Evolutionary conservation across 1,140 invertebrate species (phyloP).

Genomic region (Heterodera schachtii): DNA sequence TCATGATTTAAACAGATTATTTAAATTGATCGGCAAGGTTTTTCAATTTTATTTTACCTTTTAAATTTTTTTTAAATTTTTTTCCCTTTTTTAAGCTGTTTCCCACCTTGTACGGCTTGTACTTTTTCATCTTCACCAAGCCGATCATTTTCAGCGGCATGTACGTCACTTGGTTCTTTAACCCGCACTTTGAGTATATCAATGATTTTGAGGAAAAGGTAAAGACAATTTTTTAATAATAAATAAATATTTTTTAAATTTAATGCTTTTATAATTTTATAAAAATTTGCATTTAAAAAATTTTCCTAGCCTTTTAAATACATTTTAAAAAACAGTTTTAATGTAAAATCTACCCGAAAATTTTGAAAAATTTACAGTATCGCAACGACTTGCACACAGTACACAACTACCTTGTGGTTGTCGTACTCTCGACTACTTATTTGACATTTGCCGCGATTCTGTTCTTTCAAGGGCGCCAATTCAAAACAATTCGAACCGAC

Average conservation of each 20-base stretch:
- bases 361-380: constrained; percentile 21
- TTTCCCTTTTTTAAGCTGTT: background rate
- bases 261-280: no score
- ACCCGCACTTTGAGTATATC: constrained; percentile 28
- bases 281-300: no score
- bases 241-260: no score
- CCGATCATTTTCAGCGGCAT: constrained; percentile 17
- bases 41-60: no score
- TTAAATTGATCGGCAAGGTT: no score
- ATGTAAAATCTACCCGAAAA: background rate
- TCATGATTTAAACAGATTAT: no score
- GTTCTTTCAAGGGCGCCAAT: constrained; percentile 13
- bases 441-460: constrained; percentile 30
- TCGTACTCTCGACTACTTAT: constrained; percentile 26
- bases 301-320: no score
- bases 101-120: constrained; percentile 25
- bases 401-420: constrained; percentile 20
- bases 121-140: constrained; percentile 2
- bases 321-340: constrained; percentile 14
- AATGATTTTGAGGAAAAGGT: background rate
- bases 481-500: constrained; percentile 9
- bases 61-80: no score
- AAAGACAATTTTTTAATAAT: no score
- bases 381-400: constrained; percentile 35
- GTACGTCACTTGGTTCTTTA: constrained; percentile 17